A percentile compares a stretch with the other conserved stretches of the same genome.
Conservation (phyloP, 64 coral and sea anemone genomes). For the Pachyseris speciosa region DNA sequence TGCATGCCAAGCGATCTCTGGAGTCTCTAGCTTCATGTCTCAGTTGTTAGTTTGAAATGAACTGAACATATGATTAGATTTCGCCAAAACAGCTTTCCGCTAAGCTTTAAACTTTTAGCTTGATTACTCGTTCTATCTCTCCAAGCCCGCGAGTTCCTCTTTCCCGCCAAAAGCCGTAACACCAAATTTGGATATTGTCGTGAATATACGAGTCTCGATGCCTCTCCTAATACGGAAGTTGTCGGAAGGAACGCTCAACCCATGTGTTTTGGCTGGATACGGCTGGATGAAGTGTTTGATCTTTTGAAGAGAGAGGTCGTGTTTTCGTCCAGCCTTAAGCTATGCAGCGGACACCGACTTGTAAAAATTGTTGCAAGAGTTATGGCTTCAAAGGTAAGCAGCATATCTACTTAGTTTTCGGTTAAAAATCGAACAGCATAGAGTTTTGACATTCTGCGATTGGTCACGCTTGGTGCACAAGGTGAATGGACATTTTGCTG, state of each 20-base stretch:
- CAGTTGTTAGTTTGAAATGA: background rate
- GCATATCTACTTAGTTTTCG: background rate
- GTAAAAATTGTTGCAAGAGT: constrained; percentile 81
- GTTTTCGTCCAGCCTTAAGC: background rate
- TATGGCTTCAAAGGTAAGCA: constrained; percentile 80
- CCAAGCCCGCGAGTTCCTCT: constrained; percentile 6
- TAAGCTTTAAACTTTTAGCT: background rate
- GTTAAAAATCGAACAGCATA: too few relatives aligned
- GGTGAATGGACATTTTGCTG: background rate
- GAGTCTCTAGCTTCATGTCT: constrained; percentile 84
- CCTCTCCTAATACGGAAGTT: constrained; percentile 32
- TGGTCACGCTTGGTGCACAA: background rate
- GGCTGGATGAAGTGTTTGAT: background rate
- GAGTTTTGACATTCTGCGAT: background rate
- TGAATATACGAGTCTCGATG: background rate
- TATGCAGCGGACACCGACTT: constrained; percentile 94
- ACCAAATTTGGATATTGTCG: background rate
- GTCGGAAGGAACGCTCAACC: background rate
- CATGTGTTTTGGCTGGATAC: background rate
- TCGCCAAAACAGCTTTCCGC: background rate
- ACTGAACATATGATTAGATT: background rate
- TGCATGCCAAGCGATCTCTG: constrained; percentile 99
- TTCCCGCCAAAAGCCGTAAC: constrained; percentile 57
- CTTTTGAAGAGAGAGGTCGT: background rate
- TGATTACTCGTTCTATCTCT: background rate